Evolutionary conservation across 2,113 vertebrate genomes (phyloP).

Genomic region (Sakesphorus luctuosus): DNA sequence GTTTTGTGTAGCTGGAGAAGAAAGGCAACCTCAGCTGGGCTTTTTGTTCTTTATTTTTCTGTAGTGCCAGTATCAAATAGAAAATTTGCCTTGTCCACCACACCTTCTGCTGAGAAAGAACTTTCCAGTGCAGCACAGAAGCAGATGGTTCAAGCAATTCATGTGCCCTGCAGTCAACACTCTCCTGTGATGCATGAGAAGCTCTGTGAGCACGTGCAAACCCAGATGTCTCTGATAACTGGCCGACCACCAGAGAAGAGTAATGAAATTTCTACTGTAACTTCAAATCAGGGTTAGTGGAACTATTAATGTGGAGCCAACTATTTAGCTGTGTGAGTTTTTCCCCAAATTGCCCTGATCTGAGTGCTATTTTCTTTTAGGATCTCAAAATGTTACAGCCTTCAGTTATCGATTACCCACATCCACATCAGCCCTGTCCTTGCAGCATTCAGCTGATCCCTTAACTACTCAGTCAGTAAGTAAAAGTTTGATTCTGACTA

Average conservation of each 20-base stretch:
- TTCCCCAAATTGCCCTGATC: neutral
- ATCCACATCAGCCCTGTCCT: constrained; percentile 50
- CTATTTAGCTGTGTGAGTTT: neutral
- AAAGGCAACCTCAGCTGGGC: neutral
- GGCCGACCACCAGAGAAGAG: constrained; percentile 23
- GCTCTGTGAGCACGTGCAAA: constrained; percentile 73
- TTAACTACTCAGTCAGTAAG: constrained; percentile 70
- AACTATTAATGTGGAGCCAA: neutral
- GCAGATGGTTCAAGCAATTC: neutral
- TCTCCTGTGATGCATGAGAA: constrained; percentile 67
- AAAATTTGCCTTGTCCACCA: constrained; percentile 5
- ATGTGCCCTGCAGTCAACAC: constrained; percentile 52
- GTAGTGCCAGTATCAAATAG: constrained; percentile 25
- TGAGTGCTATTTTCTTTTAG: constrained; percentile 36
- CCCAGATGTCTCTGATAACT: constrained; percentile 76
- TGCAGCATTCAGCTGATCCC: constrained; percentile 44
- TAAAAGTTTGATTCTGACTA: constrained; percentile 28
- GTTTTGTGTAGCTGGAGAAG: neutral
- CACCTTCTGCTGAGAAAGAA: constrained; percentile 7
- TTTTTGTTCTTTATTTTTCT: neutral
- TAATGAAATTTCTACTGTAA: neutral
- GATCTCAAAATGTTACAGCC: constrained; percentile 43
- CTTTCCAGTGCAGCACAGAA: neutral
- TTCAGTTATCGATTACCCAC: constrained; percentile 50
- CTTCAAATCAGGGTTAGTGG: constrained; percentile 66